Evolutionary conservation across 2,797 vertebrate genomes (phyloP), one percentile per base, ranked within the genome.

Genomic region (Sebastes hubbsi): DNA sequence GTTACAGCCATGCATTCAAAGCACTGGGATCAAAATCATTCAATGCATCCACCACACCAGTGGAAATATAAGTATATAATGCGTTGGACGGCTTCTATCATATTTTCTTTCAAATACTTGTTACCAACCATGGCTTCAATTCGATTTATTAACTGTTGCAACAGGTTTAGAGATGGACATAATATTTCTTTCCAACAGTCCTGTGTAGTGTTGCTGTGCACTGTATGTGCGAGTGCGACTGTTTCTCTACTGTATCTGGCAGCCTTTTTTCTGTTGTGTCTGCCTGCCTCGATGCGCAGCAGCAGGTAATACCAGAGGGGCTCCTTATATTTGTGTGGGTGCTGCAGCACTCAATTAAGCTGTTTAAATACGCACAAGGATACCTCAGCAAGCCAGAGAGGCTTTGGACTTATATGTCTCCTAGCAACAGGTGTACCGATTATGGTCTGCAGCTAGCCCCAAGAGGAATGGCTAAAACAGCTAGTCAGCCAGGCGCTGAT

Each of bases 361-460:
- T 94, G 93, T 96, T 96, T 97, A 97, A 96, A 96, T 88, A 90
- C 92, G 91, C 94, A 95, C 91, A 95, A 91, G 94, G 93, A 93
- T 95, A 94, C 93, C 91, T 94, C 92, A 94, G 91, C 90, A 94
- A 95, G 96, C 85, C 88, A 90, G 86, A 92, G 94, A 95, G 95
- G 95, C 94, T 96, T 95, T 94, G 90, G 95, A 95, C 94, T 96
- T 97, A 91, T 71, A 92, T 89, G 94, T 96, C 92, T 96, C 96
- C 94, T 96, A 96, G 96, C 95, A 97, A 97, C 96, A 96, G 93
- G 95, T 96, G 94, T 85, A 92, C 91, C 78, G 93, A 95, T 94
- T 96, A 94, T 92, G 92, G 92, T 92, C 92, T 94, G 89, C 89
- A 87, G 85, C 79, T 83, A 87, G 86, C 77, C 91, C 88, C 88